Evolutionary conservation across 2,888 invertebrate genomes (phyloP), one percentile per base, ranked within the genome.

Genomic region (Phoenoteleia sp.): DNA sequence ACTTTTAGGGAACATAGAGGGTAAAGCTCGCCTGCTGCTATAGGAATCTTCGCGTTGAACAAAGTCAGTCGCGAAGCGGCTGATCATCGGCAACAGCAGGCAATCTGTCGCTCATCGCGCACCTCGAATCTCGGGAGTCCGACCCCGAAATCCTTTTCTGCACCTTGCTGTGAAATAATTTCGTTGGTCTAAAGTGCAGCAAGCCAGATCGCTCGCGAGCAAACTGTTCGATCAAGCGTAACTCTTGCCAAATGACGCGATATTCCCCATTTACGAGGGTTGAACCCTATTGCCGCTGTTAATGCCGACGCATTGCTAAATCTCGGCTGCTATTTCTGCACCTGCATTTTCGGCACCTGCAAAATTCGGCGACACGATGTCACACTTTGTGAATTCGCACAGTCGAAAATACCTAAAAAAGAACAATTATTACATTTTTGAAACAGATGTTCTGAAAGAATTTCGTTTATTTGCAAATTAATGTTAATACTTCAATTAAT

Each of bases 51-150:
- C 15, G 5, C 23, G 42, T 15, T 9, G n/a, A 67, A 47, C 21
- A 64, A 74, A 83, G 83, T 83, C 83, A 83, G 83, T 83, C 77
- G 83, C 77, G 74, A 74, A 79, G 67, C 72, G 77, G 77, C 60
- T 39, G 64, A 39, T 56, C 47, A 19, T 19, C 52, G 27, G 69
- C 66, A 60, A 33, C 66, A 72, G 82, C 82, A 82, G 60, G 83
- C 77, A 83, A 83, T 79, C 83, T 74, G 83, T 74, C 83, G 77
- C 62, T 54, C 54, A 56, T 67, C 54, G 77, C 69, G 42, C 71
- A 42, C 54, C 52, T 45, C 58, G 82, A 82, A 82, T 77, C 82
- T 72, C 77, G 66, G 77, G 69, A 58, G 33, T 25, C 42, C 64
- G 13, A 33, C 74, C 47, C 45, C 72, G 33, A 83, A 83, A 83